These are phyloP conservation scores for Brenthis hecate DNA, from an alignment of 2,888 invertebrate genomes.

Conservation along the genomic window DNA sequence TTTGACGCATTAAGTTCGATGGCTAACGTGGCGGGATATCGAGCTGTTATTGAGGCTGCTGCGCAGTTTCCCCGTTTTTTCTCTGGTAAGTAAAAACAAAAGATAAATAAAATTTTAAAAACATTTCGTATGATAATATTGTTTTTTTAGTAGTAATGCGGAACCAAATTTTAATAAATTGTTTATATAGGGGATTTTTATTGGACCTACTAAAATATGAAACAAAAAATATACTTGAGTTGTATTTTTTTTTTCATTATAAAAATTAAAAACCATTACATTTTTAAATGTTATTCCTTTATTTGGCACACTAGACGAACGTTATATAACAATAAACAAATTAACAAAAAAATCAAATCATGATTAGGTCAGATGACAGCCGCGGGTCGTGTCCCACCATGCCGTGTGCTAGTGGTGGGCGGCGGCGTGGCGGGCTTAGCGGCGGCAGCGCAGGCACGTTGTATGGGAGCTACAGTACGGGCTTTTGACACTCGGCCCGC, in stretches of 20 bases:
- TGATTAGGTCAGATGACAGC: conserved; percentile 92
- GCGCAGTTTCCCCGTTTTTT: conserved; percentile 95
- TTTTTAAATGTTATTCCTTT: too few species aligned
- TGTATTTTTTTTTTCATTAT: too few species aligned
- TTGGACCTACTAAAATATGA: too few species aligned
- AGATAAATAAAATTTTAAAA: background rate
- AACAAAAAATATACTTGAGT: too few species aligned
- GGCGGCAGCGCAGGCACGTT: conserved; percentile 91
- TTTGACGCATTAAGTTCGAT: conserved; percentile 95
- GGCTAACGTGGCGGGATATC: conserved; percentile 95
- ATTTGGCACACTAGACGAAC: too few species aligned
- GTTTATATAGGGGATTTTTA: too few species aligned
- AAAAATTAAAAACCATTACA: too few species aligned
- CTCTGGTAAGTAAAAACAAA: conserved; percentile 82
- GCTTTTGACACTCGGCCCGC: conserved; percentile 94
- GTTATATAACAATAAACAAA: too few species aligned
- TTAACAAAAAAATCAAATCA: background rate
- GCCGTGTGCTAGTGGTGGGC: conserved; percentile 93
- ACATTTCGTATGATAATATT: too few species aligned
- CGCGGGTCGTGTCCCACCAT: conserved; percentile 94
- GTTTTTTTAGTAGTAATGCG: too few species aligned
- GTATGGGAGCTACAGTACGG: conserved; percentile 94
- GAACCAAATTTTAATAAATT: too few species aligned
- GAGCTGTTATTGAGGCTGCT: conserved; percentile 94
- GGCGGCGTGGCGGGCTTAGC: conserved; percentile 95